Evolutionary conservation across 2,888 invertebrate species (phyloP).

Genomic region (Lithosia quadra): DNA sequence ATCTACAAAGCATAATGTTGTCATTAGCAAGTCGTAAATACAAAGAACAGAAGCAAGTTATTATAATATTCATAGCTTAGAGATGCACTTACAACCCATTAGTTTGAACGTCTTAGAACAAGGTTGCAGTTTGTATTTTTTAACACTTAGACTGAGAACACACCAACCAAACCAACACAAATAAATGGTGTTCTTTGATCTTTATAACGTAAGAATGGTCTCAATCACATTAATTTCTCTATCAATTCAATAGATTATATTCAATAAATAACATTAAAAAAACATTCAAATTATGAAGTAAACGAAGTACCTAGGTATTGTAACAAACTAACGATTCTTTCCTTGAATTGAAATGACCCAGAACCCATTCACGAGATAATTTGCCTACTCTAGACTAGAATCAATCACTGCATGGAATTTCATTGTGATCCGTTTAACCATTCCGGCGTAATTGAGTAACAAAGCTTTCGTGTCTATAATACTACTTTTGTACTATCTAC

Average conservation of each 20-base stretch:
- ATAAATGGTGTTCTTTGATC: background rate
- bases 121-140: background rate
- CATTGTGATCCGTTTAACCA: too few relatives aligned
- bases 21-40: constrained; percentile 11
- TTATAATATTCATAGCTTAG: constrained; percentile 15
- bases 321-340: too few relatives aligned
- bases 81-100: constrained; percentile 5
- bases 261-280: background rate
- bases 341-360: too few relatives aligned
- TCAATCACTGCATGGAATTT: too few relatives aligned
- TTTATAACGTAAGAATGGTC: background rate
- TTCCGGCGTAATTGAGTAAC: too few relatives aligned
- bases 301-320: too few relatives aligned
- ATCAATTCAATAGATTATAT: too few relatives aligned
- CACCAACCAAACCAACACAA: background rate
- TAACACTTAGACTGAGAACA: background rate
- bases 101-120: background rate
- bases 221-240: too few relatives aligned
- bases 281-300: background rate
- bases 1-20: constrained; percentile 10
- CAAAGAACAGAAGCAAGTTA: constrained; percentile 6
- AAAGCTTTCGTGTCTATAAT: too few relatives aligned
- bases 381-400: too few relatives aligned
- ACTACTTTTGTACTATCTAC: too few relatives aligned
- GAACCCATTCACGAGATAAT: too few relatives aligned